phyloP scores from a whole-genome alignment of 2,797 vertebrate genomes.

The Cryptoprocta ferox region DNA sequence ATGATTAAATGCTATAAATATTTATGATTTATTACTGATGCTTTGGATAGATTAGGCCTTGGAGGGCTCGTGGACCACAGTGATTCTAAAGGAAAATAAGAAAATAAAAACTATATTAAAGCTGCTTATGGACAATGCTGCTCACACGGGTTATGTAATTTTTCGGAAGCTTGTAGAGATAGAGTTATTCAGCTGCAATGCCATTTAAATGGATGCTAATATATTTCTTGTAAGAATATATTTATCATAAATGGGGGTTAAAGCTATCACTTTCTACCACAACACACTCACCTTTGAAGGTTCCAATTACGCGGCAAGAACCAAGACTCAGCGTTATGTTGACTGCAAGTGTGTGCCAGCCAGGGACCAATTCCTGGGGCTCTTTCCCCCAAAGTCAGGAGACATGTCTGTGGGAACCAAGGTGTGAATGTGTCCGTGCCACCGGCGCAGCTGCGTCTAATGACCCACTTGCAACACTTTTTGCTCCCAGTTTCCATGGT shows the following conservation, averaged over 20 bases:
- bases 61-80: slow-evolving; percentile 78
- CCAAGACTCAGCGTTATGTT: not conserved
- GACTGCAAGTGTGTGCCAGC: not conserved
- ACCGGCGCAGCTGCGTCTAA: not conserved
- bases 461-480: not conserved
- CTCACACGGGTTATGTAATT: not conserved
- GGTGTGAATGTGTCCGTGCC: not conserved
- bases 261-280: not conserved
- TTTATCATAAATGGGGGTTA: not conserved
- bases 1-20: slow-evolving; percentile 84
- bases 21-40: slow-evolving; percentile 82
- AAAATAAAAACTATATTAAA: slow-evolving; percentile 77
- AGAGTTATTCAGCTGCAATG: not conserved
- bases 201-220: slow-evolving; percentile 10
- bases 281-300: slow-evolving; percentile 17
- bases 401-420: not conserved
- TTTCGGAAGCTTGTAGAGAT: slow-evolving; percentile 15
- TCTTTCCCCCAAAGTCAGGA: not conserved
- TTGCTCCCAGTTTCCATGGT: not conserved
- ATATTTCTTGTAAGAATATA: slow-evolving; percentile 25
- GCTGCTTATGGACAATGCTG: slow-evolving; percentile 54
- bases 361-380: not conserved
- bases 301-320: not conserved
- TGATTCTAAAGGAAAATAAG: slow-evolving; percentile 74
- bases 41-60: slow-evolving; percentile 75